Base-by-base conservation (phyloP, 53 echinoderm and acorn worm species). In the Paracentrotus lividus region DNA sequence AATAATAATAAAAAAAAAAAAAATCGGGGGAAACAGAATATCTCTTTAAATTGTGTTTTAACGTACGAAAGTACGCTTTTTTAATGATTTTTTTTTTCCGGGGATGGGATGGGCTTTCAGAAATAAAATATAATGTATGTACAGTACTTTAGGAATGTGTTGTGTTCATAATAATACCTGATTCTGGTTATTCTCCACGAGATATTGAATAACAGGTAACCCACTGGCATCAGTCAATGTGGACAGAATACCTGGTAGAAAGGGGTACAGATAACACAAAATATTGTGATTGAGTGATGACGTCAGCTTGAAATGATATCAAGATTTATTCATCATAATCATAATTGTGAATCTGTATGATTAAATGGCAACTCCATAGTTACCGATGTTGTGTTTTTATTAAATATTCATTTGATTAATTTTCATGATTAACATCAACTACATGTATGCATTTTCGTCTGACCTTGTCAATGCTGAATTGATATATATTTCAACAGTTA, bases 201-300 rank as follows among this genome's bases (percentile, higher is more conserved):
- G 81, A 81, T 81, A 81, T 26, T 81, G 32, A 45, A 81, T 44
- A 45, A 42, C 47, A 81, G 81, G 81, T 45, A 81, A 47, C 3
- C 81, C 81, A 23, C 81, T 47, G 12, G 81, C 18, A n/a, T 81
- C n/a, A 3, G 81, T 81, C 81, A 81, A 47, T 44, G 33, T 42
- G 9, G 24, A 21, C 14, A 81, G 26, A n/a, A 81, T 27, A 81
- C 47, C 81, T 81, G 33, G n/a, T n/a, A n/a, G n/a, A 45, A 14
- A 5, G 77, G 42, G 42, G 6, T 40, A 45, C 3, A 81, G n/a
- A 15, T 15, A 20, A 81, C 4, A 42, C 16, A 21, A 77, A 23
- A 42, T 29, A 13, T 43, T 7, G 42, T 4, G 42, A 20, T 4
- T 77, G 36, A 42, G 16, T 42, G 43, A 34, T 67, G 13, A 32